Conservation (phyloP, 2,888 invertebrate genomes). For the Acronicta alni region DNA sequence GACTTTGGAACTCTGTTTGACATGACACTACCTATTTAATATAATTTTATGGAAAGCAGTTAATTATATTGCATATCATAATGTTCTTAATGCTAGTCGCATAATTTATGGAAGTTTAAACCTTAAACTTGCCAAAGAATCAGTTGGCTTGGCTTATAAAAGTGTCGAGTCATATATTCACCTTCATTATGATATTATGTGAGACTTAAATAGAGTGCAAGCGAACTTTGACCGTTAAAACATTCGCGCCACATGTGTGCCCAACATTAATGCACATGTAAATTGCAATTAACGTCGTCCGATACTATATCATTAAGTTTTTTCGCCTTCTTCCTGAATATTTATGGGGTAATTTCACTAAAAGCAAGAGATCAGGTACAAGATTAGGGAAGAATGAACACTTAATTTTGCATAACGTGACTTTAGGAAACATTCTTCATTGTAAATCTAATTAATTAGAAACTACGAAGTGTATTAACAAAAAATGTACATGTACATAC, state of each 20-base stretch:
- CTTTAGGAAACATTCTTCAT: conserved; percentile 16
- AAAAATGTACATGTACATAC: conserved; percentile 4
- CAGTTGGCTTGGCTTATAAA: conserved; percentile 14
- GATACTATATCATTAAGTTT: conserved; percentile 82
- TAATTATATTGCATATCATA: too few species aligned
- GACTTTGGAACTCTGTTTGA: too few species aligned
- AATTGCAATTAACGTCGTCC: conserved; percentile 80
- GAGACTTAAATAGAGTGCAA: conserved; percentile 49
- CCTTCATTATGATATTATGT: conserved; percentile 34
- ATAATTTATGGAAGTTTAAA: conserved; percentile 1
- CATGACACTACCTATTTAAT: too few species aligned
- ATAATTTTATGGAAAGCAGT: too few species aligned
- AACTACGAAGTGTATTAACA: conserved; percentile 7
- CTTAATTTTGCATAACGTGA: conserved; percentile 59
- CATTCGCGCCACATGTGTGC: conserved; percentile 39
- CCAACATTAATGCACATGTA: conserved; percentile 71
- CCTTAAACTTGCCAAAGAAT: conserved; percentile 1
- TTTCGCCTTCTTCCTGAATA: conserved; percentile 82
- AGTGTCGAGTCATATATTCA: conserved; percentile 42
- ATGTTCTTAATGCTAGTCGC: conserved; percentile 5
- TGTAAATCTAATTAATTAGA: conserved; percentile 23
- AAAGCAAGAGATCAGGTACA: conserved; percentile 79
- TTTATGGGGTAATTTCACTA: conserved; percentile 87
- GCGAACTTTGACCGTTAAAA: conserved; percentile 65
- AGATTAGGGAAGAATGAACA: conserved; percentile 68